Evolutionary conservation across 2,888 invertebrate genomes (phyloP).

Genomic region (Eretmocerus hayati): DNA sequence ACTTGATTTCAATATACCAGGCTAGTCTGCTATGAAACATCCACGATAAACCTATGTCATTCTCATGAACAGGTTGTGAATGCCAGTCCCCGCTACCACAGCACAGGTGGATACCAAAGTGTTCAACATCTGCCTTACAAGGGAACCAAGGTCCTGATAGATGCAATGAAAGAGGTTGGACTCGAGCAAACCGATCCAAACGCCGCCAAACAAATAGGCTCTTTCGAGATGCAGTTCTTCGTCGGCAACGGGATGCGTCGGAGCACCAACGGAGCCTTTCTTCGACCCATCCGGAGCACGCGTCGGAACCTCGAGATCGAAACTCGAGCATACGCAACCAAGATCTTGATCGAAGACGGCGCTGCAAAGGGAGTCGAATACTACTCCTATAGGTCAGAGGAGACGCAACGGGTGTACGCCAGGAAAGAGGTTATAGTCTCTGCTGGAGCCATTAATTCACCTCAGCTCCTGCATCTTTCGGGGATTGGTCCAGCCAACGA

Average conservation of each 20-base stretch:
- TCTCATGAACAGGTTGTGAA: not conserved
- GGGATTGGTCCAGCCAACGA: conserved; percentile 68
- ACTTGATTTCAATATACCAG: no score
- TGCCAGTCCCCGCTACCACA: not conserved
- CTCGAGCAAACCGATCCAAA: conserved; percentile 54
- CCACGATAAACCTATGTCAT: no score
- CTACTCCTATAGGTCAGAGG: conserved; percentile 51
- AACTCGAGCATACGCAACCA: conserved; percentile 62
- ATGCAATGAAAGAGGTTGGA: conserved; percentile 56
- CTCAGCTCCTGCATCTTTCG: conserved; percentile 78
- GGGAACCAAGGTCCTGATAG: conserved; percentile 34
- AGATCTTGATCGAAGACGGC: conserved; percentile 57
- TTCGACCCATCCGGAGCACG: conserved; percentile 59
- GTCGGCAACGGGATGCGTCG: conserved; percentile 62
- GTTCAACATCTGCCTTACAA: not conserved
- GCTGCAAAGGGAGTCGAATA: conserved; percentile 65
- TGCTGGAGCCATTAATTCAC: conserved; percentile 72
- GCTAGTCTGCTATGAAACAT: no score
- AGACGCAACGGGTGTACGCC: conserved; percentile 47
- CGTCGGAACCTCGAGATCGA: conserved; percentile 29
- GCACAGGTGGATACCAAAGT: not conserved
- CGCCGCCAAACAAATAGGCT: conserved; percentile 52
- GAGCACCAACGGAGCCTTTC: conserved; percentile 71
- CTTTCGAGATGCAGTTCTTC: conserved; percentile 56
- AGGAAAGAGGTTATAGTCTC: conserved; percentile 70